phyloP scores from a whole-genome alignment of 1,140 invertebrate species.

The Panagrolaimus sp. region DNA sequence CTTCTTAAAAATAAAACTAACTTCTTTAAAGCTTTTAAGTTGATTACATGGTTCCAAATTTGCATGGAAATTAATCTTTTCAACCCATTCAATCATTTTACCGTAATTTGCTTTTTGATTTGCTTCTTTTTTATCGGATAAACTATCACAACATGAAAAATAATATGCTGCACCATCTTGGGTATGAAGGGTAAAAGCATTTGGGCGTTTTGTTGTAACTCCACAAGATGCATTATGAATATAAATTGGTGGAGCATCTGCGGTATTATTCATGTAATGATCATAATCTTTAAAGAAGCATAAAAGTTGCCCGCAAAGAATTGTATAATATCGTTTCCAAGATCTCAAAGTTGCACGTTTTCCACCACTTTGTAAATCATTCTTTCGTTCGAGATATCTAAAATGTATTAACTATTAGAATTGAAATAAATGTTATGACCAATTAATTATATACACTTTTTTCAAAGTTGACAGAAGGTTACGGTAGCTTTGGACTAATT shows the following conservation, averaged over 20 bases:
- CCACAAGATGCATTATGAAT: conserved; percentile 64
- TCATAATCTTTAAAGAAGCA: conserved; percentile 93
- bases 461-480: too few species aligned
- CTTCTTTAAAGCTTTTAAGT: conserved; percentile 63
- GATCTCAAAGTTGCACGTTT: conserved; percentile 86
- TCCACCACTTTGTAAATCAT: conserved; percentile 83
- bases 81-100: conserved; percentile 84
- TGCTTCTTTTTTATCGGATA: neutral
- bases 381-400: conserved; percentile 85
- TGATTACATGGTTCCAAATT: conserved; percentile 79
- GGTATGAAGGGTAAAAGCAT: conserved; percentile 24
- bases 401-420: conserved; percentile 21
- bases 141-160: conserved; percentile 67
- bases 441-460: conserved; percentile 16
- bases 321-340: conserved; percentile 90
- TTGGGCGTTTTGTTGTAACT: conserved; percentile 21
- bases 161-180: conserved; percentile 86
- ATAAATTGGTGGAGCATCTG: conserved; percentile 81
- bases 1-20: neutral
- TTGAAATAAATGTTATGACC: neutral
- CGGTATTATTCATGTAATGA: conserved; percentile 71
- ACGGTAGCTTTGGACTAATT: too few species aligned
- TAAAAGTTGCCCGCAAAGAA: conserved; percentile 86
- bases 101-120: conserved; percentile 64
- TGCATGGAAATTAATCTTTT: conserved; percentile 89